phyloP scores from a whole-genome alignment of 2,797 vertebrate species.

The Tenualosa ilisha region DNA sequence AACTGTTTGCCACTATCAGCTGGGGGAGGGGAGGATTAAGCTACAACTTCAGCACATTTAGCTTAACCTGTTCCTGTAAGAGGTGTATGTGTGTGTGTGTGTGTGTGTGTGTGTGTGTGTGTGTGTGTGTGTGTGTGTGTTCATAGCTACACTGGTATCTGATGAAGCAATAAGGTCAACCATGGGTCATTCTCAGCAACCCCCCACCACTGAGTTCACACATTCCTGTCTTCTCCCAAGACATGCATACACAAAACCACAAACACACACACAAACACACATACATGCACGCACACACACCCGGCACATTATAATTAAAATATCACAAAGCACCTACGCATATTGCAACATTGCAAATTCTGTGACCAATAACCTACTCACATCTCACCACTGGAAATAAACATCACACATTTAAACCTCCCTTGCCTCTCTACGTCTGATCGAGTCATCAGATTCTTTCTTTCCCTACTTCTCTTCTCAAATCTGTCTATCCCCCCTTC shows the following conservation, averaged over 20 bases:
- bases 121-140: background rate
- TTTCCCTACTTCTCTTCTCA: background rate
- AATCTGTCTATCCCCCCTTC: background rate
- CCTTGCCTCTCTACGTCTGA: background rate
- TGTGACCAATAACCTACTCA: background rate
- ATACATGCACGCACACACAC: constrained; percentile 9
- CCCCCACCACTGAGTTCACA: background rate
- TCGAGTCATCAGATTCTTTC: background rate
- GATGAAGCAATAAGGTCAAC: background rate
- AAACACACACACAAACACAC: constrained; percentile 5
- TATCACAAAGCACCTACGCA: background rate
- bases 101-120: background rate
- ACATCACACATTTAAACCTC: too few relatives aligned
- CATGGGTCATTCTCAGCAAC: background rate
- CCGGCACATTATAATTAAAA: background rate
- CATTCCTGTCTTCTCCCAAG: background rate
- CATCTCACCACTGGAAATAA: background rate
- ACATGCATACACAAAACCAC: background rate
- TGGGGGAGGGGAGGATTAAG: background rate
- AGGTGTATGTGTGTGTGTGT: background rate
- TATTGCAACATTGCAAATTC: background rate
- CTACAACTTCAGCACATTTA: too few relatives aligned
- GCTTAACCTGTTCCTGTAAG: background rate
- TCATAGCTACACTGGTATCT: background rate
- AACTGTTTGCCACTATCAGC: background rate